Base-by-base conservation (phyloP, 2,797 vertebrate species). In the Hydrolagus colliei region DNA sequence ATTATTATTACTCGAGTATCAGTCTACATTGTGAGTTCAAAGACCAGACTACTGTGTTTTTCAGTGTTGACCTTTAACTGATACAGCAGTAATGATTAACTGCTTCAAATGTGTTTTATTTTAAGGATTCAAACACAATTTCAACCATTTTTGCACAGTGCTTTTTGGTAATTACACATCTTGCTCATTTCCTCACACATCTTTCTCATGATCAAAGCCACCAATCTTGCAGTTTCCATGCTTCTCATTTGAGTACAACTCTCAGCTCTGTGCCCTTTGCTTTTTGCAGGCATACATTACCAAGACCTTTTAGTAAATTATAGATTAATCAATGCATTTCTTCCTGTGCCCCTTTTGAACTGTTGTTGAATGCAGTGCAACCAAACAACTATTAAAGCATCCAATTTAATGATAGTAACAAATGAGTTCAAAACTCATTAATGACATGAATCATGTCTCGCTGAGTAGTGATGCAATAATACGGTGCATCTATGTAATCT, bases 71-170 rank as follows among this genome's bases (percentile, higher is more conserved):
- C 61, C 12, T 18, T 22, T 79, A n/a, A 79, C 27, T n/a, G 8
- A 20, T 27, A 27, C 62, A 63, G 13, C 61, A 62, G 62, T 20
- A 78, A 78, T 22, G n/a, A 22, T 4, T 4, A 22, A 14, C n/a
- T 73, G n/a, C 72, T 73, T 73, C 72, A 6, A 4, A 68, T 75
- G 32, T 76, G 35, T 59, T 20, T 59, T 76, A 18, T 20, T 35
- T 9, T 76, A 52, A 76, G 74, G 16, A 76, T 76, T 76, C 35
- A 76, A 59, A 76, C 52, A 6, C 16, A 76, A 76, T 59, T 76
- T 18, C 41, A 18, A 52, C 7, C 8, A 16, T 4, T 41, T 35
- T 7, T 76, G 16, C 52, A 41, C 35, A 16, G 18, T 52, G 41
- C 41, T 41, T 76, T 18, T 52, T 41, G 52, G 32, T 52, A 76